Evolutionary conservation across 2,113 vertebrate genomes (phyloP), one percentile per base, ranked within the genome.

Genomic region (Cyanocitta stelleri): DNA sequence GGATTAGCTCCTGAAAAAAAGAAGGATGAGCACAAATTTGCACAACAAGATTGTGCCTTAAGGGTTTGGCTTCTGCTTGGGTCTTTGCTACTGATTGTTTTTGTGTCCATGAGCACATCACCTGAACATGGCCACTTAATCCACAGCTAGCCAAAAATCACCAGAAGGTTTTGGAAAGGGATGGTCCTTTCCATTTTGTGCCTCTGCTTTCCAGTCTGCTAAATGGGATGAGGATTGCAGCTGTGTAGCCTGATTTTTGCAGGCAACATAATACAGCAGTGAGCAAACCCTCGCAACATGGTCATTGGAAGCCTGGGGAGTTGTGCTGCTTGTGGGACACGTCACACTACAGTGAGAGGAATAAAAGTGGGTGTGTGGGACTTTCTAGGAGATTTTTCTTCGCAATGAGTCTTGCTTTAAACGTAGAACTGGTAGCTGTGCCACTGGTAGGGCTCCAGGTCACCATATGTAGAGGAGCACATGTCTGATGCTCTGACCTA

Each of bases 401-500:
- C 71, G 89, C 71, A 76, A 24, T 3, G 54, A 85, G 48, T 55
- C 85, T 64, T 2, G 3, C 33, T 66, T 51, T 46, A 87, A 84
- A 46, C 0, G 6, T 67, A 84, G 74, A 92, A 76, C 74, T 33
- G 10, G 94, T 93, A 94, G 94, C 89, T 91, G 73, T 76, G 91
- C 75, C 72, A 73, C 75, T 17, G 75, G 71, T 49, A 58, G 72
- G 71, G 71, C 82, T 87, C 27, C 1, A 1, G 85, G 58, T 87
- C 0, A 1, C 72, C 0, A 0, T 39, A 46, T 39, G 49, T 7
- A 90, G 77, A 89, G 52, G 35, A 66, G 61, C 0, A 26, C 84
- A 85, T 67, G 93, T 95, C 92, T 91, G 85, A 90, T 95, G 82
- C 62, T 81, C 79, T 81, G 88, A 83, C 79, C 95, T 56, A 44